These are phyloP conservation scores for Bergia puertoricense DNA, from an alignment of 92 coral and sea anemone genomes.

Conservation along the genomic window DNA sequence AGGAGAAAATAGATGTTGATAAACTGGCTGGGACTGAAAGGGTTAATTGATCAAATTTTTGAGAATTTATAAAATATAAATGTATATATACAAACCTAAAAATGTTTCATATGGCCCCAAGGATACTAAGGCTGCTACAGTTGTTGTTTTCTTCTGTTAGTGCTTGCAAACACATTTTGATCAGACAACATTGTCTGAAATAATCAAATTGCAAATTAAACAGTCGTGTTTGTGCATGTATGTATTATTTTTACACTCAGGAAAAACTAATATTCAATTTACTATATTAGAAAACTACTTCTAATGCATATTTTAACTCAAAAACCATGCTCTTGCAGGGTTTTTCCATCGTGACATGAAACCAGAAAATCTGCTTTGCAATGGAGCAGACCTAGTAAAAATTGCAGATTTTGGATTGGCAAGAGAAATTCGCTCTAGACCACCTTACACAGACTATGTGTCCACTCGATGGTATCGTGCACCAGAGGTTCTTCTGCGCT, in stretches of 20 bases:
- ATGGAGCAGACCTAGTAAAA: conserved; percentile 91
- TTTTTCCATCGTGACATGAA: conserved; percentile 99
- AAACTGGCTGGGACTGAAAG: too few relatives aligned
- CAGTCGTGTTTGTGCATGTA: too few relatives aligned
- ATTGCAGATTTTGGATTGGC: conserved; percentile 99
- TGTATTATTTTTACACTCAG: not conserved
- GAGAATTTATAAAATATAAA: too few relatives aligned
- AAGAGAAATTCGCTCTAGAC: conserved; percentile 94
- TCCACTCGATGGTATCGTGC: conserved; percentile 99
- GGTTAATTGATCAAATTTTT: too few relatives aligned
- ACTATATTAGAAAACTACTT: not conserved
- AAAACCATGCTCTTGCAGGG: conserved; percentile 51
- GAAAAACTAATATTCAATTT: not conserved
- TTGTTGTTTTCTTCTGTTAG: too few relatives aligned
- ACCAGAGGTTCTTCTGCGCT: conserved; percentile 91
- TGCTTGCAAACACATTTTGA: too few relatives aligned
- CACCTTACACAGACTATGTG: conserved; percentile 97
- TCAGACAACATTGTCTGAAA: too few relatives aligned
- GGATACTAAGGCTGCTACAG: too few relatives aligned
- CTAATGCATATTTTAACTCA: not conserved
- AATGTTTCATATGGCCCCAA: too few relatives aligned
- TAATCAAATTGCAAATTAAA: too few relatives aligned
- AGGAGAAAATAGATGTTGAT: too few relatives aligned
- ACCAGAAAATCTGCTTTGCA: conserved; percentile 95
- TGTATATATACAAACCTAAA: too few relatives aligned